Evolutionary conservation across 2,797 vertebrate species (phyloP), one percentile per base, ranked within the genome.

Genomic region (Clarias fuscus): DNA sequence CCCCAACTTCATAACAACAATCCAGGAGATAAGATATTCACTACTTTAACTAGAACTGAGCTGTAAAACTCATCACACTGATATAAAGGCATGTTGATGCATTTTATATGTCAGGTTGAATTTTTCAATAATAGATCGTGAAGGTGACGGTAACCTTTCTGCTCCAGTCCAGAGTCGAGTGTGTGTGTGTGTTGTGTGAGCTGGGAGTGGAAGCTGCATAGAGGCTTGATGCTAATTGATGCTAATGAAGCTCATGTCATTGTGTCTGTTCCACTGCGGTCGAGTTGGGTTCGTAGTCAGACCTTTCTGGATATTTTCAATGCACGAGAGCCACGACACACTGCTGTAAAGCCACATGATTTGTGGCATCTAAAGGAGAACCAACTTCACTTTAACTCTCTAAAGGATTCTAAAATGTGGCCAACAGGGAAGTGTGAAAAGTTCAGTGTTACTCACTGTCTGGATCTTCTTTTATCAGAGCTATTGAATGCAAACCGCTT

Each of bases 211-310:
- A 13, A 68, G 65, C 70, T 43, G 37, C 30, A 1, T 5, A 4
- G 20, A 43, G 37, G 20, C 43, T 43, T 72, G 70, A 72, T 72
- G 70, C 70, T 72, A 72, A 72, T 43, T 24, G 37, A 72, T 72
- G 70, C 70, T 72, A 72, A 72, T 72, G 70, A 43, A 72, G 70
- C 70, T 72, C 37, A 13, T 43, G 70, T 20, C 70, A 72, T 72
- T 14, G 37, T 43, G 40, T n/a, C 71, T 72, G 20, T 43, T 43
- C 43, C 40, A 48, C 37, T 72, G 40, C 22, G 22, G 37, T 72
- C 71, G 14, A 48, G 37, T 72, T 24, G 0, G 20, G 10, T 14
- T 72, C 1, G 1, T 43, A 20, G 13, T 72, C 20, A 72, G 37
- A 43, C 20, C 20, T 0, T 43, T 43, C n/a, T 48, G 10, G 40